Evolutionary conservation across 2,888 invertebrate species (phyloP), one percentile per base, ranked within the genome.

Genomic region (Noctuana brunneofusca): DNA sequence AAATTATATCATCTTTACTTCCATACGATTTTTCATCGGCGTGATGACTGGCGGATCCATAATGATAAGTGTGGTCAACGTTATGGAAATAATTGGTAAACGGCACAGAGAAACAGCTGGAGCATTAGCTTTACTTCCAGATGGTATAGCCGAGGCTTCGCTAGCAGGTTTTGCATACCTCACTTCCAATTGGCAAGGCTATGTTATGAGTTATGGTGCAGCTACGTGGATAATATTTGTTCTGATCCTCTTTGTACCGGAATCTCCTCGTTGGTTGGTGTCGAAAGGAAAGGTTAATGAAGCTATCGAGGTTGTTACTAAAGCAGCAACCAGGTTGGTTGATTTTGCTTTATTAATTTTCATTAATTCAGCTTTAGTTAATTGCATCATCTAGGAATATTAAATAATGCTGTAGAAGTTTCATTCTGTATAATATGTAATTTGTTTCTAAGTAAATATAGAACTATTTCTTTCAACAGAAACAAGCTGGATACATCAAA

Each of bases 11-110:
- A 72, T 71, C 0, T 95, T 96, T 68, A 89, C 94, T 41, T 50
- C 93, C 0, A 83, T 95, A 57, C 71, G 96, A 67, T 94, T 96
- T 72, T 76, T 95, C 12, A 92, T 93, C 8, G 96, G 95, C 0
- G 76, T 95, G 43, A 94, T 95, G 1, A 95, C 95, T 4, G 96
- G 96, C 46, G 96, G 96, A 8, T 94, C 94, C 0, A 94, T 96
- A 93, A 93, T 95, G 12, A 68, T 79, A 3, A 75, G 79, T 12
- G 62, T 79, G 27, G 81, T 87, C 0, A 81, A 93, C 9, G 84
- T 92, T 1, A 92, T 94, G 85, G 95, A 95, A 76, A 79, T 93
- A 8, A 86, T 93, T 41, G 94, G 94, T 1, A 81, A 84, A 0
- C 78, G 81, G 48, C 77, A 86, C 20, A 85, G 92, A 41, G 93